Evolutionary conservation across 2,113 vertebrate species (phyloP), one percentile per base, ranked within the genome.

Genomic region (Xenopus tropicalis): DNA sequence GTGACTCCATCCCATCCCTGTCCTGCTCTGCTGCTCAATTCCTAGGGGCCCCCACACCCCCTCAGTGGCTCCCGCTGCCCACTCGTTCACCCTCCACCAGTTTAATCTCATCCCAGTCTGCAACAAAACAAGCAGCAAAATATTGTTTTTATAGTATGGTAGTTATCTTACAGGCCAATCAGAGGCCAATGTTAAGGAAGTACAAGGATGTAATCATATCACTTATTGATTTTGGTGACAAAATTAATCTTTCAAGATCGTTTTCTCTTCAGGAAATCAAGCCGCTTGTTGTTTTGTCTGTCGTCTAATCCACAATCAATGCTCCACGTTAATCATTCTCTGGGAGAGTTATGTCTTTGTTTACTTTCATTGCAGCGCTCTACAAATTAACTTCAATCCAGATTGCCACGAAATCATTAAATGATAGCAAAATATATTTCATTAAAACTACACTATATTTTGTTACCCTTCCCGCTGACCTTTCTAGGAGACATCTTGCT

Each of bases 391-490:
- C 70, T 72, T 65, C 46, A 72, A 57, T 64, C 70, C 48, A 57
- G 46, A 22, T 64, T 72, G 52, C 48, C 61, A 72, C 48, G 61
- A 72, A 65, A 72, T 65, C 52, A 25, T 48, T 24, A 48, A 48
- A 72, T 72, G 54, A 56, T 48, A 64, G 46, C 22, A 48, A 58
- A 72, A 64, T 65, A 48, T 56, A 56, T 72, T 56, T 72, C 61
- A 65, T 65, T 72, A 72, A n/a, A 25, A 72, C 56, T 42, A 62
- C 48, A 64, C 70, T 25, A 65, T 65, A 48, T 57, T 37, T 13
- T 25, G 57, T 43, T 56, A 46, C 48, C 61, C 61, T 57, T 64
- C 14, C 65, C 23, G 20, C 14, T 56, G 70, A 65, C 61, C 51
- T 72, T 22, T 52, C 61, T 1, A 65, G 64, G 46, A 72, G 61